Base-by-base conservation (phyloP, 2,888 invertebrate species). In the Cylindroiulus punctatus region DNA sequence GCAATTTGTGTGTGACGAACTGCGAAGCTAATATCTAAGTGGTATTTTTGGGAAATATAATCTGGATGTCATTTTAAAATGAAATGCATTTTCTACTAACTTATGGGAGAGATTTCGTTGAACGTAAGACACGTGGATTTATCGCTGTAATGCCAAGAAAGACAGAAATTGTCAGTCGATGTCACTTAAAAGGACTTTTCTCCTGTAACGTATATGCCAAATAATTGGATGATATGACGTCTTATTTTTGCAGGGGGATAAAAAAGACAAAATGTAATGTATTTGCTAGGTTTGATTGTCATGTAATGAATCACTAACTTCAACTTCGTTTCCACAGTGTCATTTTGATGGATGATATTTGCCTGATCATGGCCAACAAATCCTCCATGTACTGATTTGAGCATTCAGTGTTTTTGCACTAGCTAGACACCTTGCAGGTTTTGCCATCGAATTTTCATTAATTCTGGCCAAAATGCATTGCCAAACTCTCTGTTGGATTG, bases 301-400 rank as follows among this genome's bases (percentile, higher is more conserved):
- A 57, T 57, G 57, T 57, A 57, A 57, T 57, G 57, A 57, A 57
- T 57, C 57, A 57, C 57, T 57, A 57, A 57, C 57, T 57, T 57
- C 57, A 57, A 57, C 57, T 7, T 57, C 57, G 57, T 57, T 57
- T 57, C 57, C 57, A 57, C n/a, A 22, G 10, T 57, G 57, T 57
- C 57, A 57, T 22, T 57, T 57, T 57, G 57, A 57, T 57, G 57
- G 57, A 57, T 57, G 57, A 57, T 57, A 57, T 57, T 57, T 57
- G 57, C 57, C 57, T 57, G 57, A 57, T 57, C 57, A 57, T 57
- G 57, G 57, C 57, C 57, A 22, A 22, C 57, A 57, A 57, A 57
- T 57, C 57, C 57, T 57, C 22, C 22, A 57, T 57, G 57, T 57
- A 57, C 57, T 22, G 57, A 57, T 57, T 57, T 57, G 8, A 22